These are phyloP conservation scores for Columba guinea DNA, from an alignment of 2,797 vertebrate species.

Conservation along the genomic window DNA sequence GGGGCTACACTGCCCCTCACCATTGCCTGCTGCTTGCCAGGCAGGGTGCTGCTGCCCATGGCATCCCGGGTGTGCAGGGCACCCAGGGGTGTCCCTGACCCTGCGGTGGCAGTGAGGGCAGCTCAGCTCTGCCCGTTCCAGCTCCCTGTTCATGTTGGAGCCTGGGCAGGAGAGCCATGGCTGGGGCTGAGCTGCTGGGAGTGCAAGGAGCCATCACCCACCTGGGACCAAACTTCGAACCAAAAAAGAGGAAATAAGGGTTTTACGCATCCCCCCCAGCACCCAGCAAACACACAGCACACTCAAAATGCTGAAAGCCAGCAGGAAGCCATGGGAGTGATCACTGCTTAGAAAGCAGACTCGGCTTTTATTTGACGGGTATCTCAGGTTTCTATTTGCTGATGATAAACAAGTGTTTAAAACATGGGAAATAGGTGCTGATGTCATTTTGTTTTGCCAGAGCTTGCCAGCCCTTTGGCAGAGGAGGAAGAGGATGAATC, in stretches of 20 bases:
- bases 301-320: neutral
- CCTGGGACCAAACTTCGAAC: neutral
- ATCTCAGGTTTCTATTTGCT: conserved; percentile 18
- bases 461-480: conserved; percentile 28
- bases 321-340: neutral
- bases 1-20: neutral
- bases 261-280: neutral
- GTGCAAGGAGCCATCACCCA: neutral
- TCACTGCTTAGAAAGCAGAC: conserved; percentile 25
- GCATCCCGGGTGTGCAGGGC: neutral
- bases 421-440: conserved; percentile 24
- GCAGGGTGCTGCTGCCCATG: neutral
- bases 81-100: fast-evolving
- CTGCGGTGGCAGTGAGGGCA: neutral
- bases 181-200: neutral
- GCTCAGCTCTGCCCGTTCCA: neutral
- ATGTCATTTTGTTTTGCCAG: conserved; percentile 31
- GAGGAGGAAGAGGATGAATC: conserved; percentile 46
- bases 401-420: conserved; percentile 37
- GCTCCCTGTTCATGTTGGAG: neutral
- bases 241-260: neutral
- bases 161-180: neutral
- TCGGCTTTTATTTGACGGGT: neutral
- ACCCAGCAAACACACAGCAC: neutral
- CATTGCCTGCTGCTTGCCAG: neutral